Conservation (phyloP, 2,888 invertebrate species). For the Sialis fuliginosa region DNA sequence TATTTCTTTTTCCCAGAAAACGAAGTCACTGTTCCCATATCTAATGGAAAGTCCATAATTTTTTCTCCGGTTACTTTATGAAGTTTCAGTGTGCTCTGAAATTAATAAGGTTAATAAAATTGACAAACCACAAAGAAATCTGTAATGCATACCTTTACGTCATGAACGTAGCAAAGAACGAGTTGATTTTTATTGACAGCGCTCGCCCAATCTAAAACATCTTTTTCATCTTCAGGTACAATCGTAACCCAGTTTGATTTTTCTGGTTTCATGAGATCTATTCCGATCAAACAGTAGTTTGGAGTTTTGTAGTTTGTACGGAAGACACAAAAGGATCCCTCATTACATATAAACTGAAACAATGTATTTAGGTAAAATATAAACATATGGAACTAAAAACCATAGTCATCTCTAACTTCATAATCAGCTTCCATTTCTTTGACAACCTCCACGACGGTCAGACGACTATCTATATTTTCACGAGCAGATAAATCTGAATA, state of each 20-base stretch:
- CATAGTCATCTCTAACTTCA: conserved; percentile 37
- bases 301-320: conserved; percentile 88
- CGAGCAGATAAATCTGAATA: conserved; percentile 58
- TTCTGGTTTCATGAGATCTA: conserved; percentile 54
- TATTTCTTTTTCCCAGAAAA: conserved; percentile 74
- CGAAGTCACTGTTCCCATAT: conserved; percentile 71
- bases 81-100: conserved; percentile 67
- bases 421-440: conserved; percentile 86
- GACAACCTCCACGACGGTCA: conserved; percentile 63
- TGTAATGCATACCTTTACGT: conserved; percentile 65
- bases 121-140: conserved; percentile 10
- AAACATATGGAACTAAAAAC: conserved; percentile 2
- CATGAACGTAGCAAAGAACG: conserved; percentile 74
- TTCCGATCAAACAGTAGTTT: conserved; percentile 72
- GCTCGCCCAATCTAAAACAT: conserved; percentile 80
- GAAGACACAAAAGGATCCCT: conserved; percentile 64
- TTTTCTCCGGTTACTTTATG: conserved; percentile 54
- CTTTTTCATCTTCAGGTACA: conserved; percentile 63
- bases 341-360: conserved; percentile 76
- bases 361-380: conserved; percentile 9
- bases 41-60: conserved; percentile 57
- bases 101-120: conserved; percentile 11
- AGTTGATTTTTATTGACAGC: conserved; percentile 76
- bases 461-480: conserved; percentile 40
- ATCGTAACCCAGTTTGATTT: conserved; percentile 70